A percentile compares a stretch with the other conserved stretches of the same genome.
These are phyloP conservation scores for Exocentrus adspersus DNA, from an alignment of 2,888 invertebrate species.

Conservation along the genomic window DNA sequence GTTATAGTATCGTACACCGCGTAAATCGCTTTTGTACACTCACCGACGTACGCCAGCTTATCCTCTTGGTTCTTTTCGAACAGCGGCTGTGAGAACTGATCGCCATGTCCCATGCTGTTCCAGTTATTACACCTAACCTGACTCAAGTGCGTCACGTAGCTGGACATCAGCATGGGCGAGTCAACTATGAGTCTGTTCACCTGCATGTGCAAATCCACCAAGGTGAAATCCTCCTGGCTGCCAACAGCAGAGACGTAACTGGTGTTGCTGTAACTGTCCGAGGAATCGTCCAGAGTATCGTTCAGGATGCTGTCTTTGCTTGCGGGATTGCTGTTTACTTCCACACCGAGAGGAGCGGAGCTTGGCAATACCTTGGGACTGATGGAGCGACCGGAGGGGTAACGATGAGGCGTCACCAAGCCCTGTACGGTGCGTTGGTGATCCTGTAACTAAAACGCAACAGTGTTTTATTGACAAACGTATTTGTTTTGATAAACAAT, in stretches of 20 bases:
- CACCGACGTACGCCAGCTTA: slow-evolving; percentile 77
- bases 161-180: slow-evolving; percentile 93
- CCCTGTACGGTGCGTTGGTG: slow-evolving; percentile 57
- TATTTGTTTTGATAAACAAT: background rate
- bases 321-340: slow-evolving; percentile 32
- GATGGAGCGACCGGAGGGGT: slow-evolving; percentile 50
- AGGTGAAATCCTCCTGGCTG: slow-evolving; percentile 90
- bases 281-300: slow-evolving; percentile 65
- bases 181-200: slow-evolving; percentile 86
- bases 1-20: background rate
- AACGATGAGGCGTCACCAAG: slow-evolving; percentile 59
- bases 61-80: slow-evolving; percentile 82
- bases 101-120: slow-evolving; percentile 74
- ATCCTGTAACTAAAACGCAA: slow-evolving; percentile 50
- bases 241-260: slow-evolving; percentile 92
- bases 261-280: slow-evolving; percentile 84
- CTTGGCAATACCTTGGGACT: slow-evolving; percentile 44
- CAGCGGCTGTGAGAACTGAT: slow-evolving; percentile 83
- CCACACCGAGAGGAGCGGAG: slow-evolving; percentile 29
- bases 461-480: background rate
- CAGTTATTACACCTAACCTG: slow-evolving; percentile 83
- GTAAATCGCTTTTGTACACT: too few relatives aligned
- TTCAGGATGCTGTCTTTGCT: slow-evolving; percentile 37
- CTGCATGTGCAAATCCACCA: slow-evolving; percentile 95
- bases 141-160: slow-evolving; percentile 91